phyloP scores from a whole-genome alignment of 2,888 invertebrate genomes.

The Cephus rjabovi region DNA sequence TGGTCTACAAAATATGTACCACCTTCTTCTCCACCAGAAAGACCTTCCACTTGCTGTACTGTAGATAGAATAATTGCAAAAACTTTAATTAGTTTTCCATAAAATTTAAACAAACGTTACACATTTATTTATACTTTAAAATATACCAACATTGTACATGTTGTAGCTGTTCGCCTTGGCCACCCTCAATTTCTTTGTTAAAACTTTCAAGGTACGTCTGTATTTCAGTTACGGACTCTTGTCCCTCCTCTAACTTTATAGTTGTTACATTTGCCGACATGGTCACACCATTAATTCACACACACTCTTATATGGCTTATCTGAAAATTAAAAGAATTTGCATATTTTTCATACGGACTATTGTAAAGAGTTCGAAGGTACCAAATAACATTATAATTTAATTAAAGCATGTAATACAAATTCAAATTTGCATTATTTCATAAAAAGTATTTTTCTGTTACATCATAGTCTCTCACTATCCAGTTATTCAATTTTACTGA shows the following conservation, averaged over 20 bases:
- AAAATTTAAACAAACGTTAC: background rate
- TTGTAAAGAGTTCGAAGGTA: background rate
- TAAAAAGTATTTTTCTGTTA: background rate
- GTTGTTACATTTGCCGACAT: constrained; percentile 61
- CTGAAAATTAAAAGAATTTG: background rate
- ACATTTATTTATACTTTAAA: background rate
- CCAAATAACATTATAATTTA: background rate
- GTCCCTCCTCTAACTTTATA: constrained; percentile 62
- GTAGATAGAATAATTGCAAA: constrained; percentile 4
- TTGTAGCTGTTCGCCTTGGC: constrained; percentile 66
- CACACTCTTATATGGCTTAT: background rate
- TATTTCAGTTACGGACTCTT: constrained; percentile 76
- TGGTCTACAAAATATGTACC: constrained; percentile 86
- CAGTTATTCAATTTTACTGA: background rate
- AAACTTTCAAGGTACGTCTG: constrained; percentile 86
- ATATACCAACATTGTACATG: constrained; percentile 60
- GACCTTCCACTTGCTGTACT: constrained; percentile 65
- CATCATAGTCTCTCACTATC: background rate
- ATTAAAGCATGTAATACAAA: background rate
- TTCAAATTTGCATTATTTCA: background rate
- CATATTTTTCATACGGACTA: background rate
- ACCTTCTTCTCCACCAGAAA: constrained; percentile 70
- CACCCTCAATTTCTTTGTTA: constrained; percentile 81
- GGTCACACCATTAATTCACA: constrained; percentile 40
- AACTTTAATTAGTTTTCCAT: background rate